Conservation (phyloP, 2,888 invertebrate species). For the Exocentrus adspersus region DNA sequence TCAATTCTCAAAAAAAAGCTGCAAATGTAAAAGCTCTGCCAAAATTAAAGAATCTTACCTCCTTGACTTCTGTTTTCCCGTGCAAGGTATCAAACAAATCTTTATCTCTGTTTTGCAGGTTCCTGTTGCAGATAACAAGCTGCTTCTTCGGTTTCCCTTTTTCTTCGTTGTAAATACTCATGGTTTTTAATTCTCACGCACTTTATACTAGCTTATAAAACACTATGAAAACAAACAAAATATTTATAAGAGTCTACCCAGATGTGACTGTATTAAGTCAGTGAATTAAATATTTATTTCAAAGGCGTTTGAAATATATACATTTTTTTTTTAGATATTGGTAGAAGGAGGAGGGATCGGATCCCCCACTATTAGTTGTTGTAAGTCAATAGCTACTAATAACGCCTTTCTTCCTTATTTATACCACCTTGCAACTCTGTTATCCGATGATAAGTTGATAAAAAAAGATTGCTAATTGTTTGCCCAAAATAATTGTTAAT, state of each 20-base stretch:
- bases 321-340: neutral
- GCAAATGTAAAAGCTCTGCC: too few relatives aligned
- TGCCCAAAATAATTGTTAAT: neutral
- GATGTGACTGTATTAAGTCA: constrained; percentile 19
- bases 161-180: neutral
- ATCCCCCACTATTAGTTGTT: neutral
- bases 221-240: constrained; percentile 33
- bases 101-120: constrained; percentile 39
- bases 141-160: constrained; percentile 22
- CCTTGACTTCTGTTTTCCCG: constrained; percentile 9
- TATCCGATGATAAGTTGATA: constrained; percentile 17
- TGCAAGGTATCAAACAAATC: constrained; percentile 43
- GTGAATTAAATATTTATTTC: neutral
- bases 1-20: too few relatives aligned
- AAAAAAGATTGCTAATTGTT: constrained; percentile 8
- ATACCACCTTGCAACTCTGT: neutral
- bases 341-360: neutral
- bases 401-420: constrained; percentile 9
- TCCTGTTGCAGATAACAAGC: constrained; percentile 36
- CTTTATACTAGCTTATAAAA: constrained; percentile 19
- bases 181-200: constrained; percentile 22
- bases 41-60: constrained; percentile 31
- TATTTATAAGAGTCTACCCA: constrained; percentile 12
- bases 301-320: neutral
- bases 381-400: neutral